Evolutionary conservation across 2,888 invertebrate genomes (phyloP).

Genomic region (Dione juno): DNA sequence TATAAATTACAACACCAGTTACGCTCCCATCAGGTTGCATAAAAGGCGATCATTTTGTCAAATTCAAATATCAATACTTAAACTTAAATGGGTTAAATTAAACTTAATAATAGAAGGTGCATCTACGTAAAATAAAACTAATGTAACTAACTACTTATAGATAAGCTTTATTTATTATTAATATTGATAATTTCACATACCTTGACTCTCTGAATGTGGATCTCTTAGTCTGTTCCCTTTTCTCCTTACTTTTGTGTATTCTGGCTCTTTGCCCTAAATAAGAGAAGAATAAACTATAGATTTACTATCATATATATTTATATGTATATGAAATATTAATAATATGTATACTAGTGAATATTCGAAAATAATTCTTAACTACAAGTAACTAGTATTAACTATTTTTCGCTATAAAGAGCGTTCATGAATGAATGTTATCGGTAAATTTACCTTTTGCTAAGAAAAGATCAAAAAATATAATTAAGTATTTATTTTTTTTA

Average conservation of each 20-base stretch:
- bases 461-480: no score
- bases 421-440: no score
- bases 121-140: constrained; percentile 78
- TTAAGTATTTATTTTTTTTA: no score
- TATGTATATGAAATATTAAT: no score
- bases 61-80: constrained; percentile 76
- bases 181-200: constrained; percentile 66
- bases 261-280: constrained; percentile 89
- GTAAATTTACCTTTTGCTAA: no score
- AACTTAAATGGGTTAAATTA: constrained; percentile 76
- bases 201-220: constrained; percentile 93
- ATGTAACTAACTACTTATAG: constrained; percentile 75
- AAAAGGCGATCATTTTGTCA: constrained; percentile 82
- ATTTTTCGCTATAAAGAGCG: no score
- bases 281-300: constrained; percentile 9
- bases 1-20: constrained; percentile 81
- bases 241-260: constrained; percentile 92
- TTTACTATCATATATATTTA: no score
- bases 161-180: constrained; percentile 60
- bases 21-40: constrained; percentile 82
- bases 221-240: constrained; percentile 91
- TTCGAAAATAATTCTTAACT: no score
- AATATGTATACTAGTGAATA: no score
- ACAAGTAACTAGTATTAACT: no score
- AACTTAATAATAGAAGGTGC: constrained; percentile 75